Evolutionary conservation across 2,113 vertebrate species (phyloP).

Genomic region (Camelus bactrianus): DNA sequence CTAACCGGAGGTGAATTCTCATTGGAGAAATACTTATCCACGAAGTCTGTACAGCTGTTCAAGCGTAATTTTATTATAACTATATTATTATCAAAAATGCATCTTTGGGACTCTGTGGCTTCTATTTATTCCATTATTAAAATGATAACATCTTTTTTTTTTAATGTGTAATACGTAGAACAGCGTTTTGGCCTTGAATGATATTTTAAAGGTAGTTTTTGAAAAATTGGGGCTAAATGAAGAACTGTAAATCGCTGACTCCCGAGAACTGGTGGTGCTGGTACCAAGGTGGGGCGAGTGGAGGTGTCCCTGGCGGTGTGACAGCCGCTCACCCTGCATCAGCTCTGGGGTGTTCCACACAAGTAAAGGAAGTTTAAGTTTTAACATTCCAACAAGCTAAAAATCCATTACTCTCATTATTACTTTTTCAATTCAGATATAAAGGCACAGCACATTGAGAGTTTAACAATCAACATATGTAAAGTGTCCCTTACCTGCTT

Average conservation of each 20-base stretch:
- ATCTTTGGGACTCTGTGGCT: slow-evolving; percentile 21
- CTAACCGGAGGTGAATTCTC: slow-evolving; percentile 28
- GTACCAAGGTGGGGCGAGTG: not conserved
- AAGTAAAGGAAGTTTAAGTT: slow-evolving; percentile 60
- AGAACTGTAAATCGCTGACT: slow-evolving; percentile 60
- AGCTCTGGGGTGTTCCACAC: slow-evolving; percentile 41
- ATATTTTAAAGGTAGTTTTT: slow-evolving; percentile 65
- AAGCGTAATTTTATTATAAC: slow-evolving; percentile 57
- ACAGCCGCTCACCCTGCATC: not conserved
- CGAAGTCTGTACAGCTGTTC: not conserved
- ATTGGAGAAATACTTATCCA: slow-evolving; percentile 12
- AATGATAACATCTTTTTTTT: slow-evolving; percentile 44
- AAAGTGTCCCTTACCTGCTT: slow-evolving; percentile 65
- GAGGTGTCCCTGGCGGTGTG: slow-evolving; percentile 9
- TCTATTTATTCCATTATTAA: slow-evolving; percentile 57
- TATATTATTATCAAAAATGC: slow-evolving; percentile 33
- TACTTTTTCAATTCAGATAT: slow-evolving; percentile 66
- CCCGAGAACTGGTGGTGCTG: not conserved
- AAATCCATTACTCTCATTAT: slow-evolving; percentile 74
- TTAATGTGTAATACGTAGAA: slow-evolving; percentile 58
- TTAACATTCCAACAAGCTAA: slow-evolving; percentile 75
- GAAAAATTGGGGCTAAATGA: slow-evolving; percentile 48
- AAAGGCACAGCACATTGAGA: slow-evolving; percentile 65
- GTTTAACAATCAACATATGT: slow-evolving; percentile 79
- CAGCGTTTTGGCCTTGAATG: slow-evolving; percentile 13